Conservation (phyloP, 1,140 invertebrate genomes). For the Drosophila navojoa region DNA sequence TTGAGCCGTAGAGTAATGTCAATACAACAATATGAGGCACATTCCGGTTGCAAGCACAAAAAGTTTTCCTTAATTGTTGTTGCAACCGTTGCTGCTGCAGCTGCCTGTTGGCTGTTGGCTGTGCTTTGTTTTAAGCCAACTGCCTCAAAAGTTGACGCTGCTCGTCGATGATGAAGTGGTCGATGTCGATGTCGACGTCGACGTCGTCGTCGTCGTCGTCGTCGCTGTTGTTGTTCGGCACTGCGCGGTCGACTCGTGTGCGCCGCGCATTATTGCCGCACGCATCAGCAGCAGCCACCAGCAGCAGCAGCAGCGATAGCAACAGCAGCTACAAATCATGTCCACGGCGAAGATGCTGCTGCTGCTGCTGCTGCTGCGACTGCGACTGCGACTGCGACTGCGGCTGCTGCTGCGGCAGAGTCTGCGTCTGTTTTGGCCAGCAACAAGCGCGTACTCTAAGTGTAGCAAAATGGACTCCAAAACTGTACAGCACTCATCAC, state of each 20-base stretch:
- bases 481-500: constrained; percentile 66
- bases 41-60: constrained; percentile 1
- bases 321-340: constrained; percentile 6
- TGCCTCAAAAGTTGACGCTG: constrained; percentile 28
- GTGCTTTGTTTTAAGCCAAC: constrained; percentile 75
- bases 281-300: constrained; percentile 18
- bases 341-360: constrained; percentile 11
- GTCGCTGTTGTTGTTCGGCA: constrained; percentile 25
- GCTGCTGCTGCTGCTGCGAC: background rate
- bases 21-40: background rate
- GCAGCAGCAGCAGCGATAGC: constrained; percentile 8
- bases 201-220: constrained; percentile 6
- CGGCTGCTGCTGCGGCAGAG: constrained; percentile 16
- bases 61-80: background rate
- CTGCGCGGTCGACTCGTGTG: constrained; percentile 37
- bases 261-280: constrained; percentile 44
- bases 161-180: constrained; percentile 78
- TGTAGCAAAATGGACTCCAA: constrained; percentile 77
- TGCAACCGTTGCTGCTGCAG: constrained; percentile 2
- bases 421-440: constrained; percentile 24
- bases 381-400: background rate
- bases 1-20: background rate
- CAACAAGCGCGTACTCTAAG: constrained; percentile 73
- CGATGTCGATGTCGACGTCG: constrained; percentile 35
- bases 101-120: constrained; percentile 17